Conservation (phyloP, 2,797 vertebrate genomes). For the Okamejei kenojei region DNA sequence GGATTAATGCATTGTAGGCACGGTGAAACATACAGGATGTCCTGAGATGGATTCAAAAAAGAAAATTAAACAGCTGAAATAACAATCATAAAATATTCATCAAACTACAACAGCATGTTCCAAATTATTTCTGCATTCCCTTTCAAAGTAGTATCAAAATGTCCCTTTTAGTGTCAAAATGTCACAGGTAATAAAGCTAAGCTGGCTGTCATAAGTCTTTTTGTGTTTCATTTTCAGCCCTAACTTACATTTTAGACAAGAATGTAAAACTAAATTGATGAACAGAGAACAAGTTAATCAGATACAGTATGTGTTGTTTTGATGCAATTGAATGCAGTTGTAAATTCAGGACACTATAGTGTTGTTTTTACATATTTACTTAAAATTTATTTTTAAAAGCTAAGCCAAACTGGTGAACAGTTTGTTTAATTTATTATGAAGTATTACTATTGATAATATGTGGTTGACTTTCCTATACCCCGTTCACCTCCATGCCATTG, state of each 20-base stretch:
- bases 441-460: not conserved
- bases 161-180: not conserved
- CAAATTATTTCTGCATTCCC: not conserved
- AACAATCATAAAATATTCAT: conserved; percentile 26
- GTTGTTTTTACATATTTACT: not conserved
- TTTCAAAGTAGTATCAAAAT: not conserved
- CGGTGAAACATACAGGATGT: not conserved
- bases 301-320: not conserved
- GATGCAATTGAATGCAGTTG: not conserved
- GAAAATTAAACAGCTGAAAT: conserved; percentile 13
- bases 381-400: not conserved
- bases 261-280: not conserved
- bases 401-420: not conserved
- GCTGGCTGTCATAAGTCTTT: not conserved
- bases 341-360: not conserved
- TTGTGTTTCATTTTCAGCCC: not conserved
- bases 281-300: conserved; percentile 2
- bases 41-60: not conserved
- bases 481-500: too few relatives aligned
- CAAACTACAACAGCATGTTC: not conserved
- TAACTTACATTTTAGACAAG: not conserved
- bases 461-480: not conserved
- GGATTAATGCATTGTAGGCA: not conserved
- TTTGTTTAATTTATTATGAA: not conserved
- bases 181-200: conserved; percentile 10